These are phyloP conservation scores for Yoshiicerus persimilis DNA, from an alignment of 1,140 invertebrate species.

Conservation along the genomic window DNA sequence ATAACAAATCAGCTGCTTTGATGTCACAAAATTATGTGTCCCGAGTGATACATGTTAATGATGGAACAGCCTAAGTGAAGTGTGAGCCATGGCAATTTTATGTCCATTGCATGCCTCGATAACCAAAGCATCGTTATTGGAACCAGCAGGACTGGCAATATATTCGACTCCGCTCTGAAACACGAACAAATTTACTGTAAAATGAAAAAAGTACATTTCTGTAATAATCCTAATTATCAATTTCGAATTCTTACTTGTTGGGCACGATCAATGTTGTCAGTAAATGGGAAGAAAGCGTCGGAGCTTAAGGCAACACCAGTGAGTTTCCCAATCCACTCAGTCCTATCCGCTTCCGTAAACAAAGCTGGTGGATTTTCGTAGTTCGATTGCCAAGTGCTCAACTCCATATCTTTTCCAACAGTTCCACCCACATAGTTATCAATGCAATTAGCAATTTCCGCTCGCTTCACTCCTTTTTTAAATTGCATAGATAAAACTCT, in stretches of 20 bases:
- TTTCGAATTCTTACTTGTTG: slow-evolving; percentile 78
- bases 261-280: slow-evolving; percentile 95
- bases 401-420: slow-evolving; percentile 75
- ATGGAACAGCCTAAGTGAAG: slow-evolving; percentile 92
- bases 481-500: slow-evolving; percentile 83
- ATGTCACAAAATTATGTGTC: too few relatives aligned
- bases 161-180: slow-evolving; percentile 89
- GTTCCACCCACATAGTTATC: slow-evolving; percentile 93
- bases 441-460: slow-evolving; percentile 93
- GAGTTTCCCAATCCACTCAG: slow-evolving; percentile 77
- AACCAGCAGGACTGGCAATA: slow-evolving; percentile 90
- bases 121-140: slow-evolving; percentile 88
- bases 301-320: slow-evolving; percentile 90
- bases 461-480: slow-evolving; percentile 83
- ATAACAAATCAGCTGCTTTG: too few relatives aligned
- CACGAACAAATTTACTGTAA: not conserved
- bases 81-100: slow-evolving; percentile 83
- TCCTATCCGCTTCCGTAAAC: slow-evolving; percentile 68
- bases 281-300: slow-evolving; percentile 98
- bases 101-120: slow-evolving; percentile 91
- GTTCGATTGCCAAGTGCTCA: slow-evolving; percentile 66
- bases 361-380: slow-evolving; percentile 74
- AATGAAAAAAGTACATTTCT: slow-evolving; percentile 14
- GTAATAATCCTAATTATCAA: too few relatives aligned
- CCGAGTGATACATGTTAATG: too few relatives aligned